Conservation (phyloP, 2,113 vertebrate species). For the Electrona antarctica region DNA sequence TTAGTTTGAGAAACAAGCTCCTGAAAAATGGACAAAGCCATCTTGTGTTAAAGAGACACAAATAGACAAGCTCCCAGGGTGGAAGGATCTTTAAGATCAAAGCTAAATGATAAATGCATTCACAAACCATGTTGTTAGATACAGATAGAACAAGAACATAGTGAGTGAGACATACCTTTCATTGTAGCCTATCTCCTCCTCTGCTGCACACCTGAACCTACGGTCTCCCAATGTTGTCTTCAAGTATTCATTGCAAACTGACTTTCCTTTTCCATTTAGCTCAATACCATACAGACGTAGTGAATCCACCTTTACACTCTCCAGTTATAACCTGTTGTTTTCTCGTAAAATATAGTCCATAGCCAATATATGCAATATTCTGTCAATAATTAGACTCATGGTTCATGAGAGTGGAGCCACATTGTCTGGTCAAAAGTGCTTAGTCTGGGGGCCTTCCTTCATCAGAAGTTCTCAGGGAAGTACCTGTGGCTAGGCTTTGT, state of each 20-base stretch:
- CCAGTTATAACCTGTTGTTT: neutral
- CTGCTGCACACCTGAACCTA: neutral
- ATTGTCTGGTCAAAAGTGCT: too few relatives aligned
- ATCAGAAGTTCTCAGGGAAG: too few relatives aligned
- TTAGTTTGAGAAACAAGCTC: too few relatives aligned
- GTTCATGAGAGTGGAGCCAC: too few relatives aligned
- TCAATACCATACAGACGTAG: neutral
- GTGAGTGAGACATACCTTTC: conserved; percentile 31
- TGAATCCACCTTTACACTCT: neutral
- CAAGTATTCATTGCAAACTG: neutral
- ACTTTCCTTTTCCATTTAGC: neutral
- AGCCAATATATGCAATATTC: too few relatives aligned
- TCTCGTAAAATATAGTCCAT: too few relatives aligned
- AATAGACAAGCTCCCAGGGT: neutral
- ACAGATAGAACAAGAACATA: neutral
- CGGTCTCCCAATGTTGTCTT: neutral
- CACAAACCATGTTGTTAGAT: neutral
- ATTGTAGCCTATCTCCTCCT: neutral
- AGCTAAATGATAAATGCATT: neutral
- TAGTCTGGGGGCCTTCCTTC: too few relatives aligned
- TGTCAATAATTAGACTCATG: too few relatives aligned
- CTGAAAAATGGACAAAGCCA: too few relatives aligned
- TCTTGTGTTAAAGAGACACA: too few relatives aligned
- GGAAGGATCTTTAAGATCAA: neutral
- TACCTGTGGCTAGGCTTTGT: too few relatives aligned